phyloP scores from a whole-genome alignment of 2,797 vertebrate species.

The Clarias laeviceps region DNA sequence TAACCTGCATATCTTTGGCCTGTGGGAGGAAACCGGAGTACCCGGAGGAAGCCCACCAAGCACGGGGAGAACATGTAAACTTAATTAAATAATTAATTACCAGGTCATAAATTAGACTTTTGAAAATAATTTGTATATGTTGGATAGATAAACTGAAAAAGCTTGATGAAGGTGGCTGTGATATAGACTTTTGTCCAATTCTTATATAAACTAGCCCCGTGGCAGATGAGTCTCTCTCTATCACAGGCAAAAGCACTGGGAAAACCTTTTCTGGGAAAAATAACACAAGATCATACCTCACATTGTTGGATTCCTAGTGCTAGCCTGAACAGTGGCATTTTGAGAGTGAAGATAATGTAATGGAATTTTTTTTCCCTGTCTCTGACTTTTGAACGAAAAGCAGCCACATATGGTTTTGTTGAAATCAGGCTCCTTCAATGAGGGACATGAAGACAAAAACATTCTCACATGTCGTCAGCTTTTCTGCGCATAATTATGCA shows the following conservation, averaged over 20 bases:
- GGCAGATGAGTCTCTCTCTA: slow-evolving; percentile 25
- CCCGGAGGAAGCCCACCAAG: too few species aligned
- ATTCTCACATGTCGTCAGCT: slow-evolving; percentile 29
- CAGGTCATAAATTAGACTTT: neutral
- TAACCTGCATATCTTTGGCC: too few species aligned
- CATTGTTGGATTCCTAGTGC: slow-evolving; percentile 49
- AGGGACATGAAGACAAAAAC: slow-evolving; percentile 45
- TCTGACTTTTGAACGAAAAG: slow-evolving; percentile 53
- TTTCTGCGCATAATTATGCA: slow-evolving; percentile 23
- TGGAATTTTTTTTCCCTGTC: slow-evolving; percentile 63
- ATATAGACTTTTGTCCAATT: neutral
- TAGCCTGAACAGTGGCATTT: slow-evolving; percentile 50
- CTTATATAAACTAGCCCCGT: neutral
- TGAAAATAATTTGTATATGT: neutral
- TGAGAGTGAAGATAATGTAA: slow-evolving; percentile 57
- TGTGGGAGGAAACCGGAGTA: too few species aligned
- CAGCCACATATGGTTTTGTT: slow-evolving; percentile 70
- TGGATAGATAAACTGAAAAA: neutral
- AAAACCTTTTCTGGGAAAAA: slow-evolving; percentile 57
- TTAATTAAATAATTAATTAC: too few species aligned
- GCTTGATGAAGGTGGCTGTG: neutral
- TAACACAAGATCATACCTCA: slow-evolving; percentile 46
- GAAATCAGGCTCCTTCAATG: slow-evolving; percentile 43
- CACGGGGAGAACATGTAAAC: too few species aligned
- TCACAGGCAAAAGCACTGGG: slow-evolving; percentile 24